phyloP scores from a whole-genome alignment of 2,797 vertebrate species.

The Tinamus major region DNA sequence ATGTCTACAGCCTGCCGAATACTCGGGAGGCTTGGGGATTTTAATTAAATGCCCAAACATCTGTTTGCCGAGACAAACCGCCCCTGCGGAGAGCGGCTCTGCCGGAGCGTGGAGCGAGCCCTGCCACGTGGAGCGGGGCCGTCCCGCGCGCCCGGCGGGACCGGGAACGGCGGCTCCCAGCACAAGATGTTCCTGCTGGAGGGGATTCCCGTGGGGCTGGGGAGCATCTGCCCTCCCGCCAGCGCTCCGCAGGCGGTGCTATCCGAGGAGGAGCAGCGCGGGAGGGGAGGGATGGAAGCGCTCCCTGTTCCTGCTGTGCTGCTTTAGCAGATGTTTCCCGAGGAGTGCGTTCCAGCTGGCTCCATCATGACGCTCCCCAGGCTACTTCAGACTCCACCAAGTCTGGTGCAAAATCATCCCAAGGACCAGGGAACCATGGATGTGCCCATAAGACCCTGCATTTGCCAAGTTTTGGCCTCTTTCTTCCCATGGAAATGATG shows the following conservation, averaged over 20 bases:
- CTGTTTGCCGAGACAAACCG: not conserved
- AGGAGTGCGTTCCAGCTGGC: conserved; percentile 20
- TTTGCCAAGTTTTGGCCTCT: not conserved
- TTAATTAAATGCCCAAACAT: not conserved
- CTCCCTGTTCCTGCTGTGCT: not conserved
- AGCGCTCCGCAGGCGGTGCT: not conserved
- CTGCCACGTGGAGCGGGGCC: not conserved
- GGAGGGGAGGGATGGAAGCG: not conserved
- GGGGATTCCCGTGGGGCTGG: not conserved
- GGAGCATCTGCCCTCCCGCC: not conserved
- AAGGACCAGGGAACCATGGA: not conserved
- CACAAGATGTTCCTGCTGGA: not conserved
- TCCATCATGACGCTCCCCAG: not conserved
- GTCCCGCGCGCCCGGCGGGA: not conserved
- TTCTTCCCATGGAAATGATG: not conserved
- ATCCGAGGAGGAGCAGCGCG: not conserved
- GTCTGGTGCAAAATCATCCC: not conserved
- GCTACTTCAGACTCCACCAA: not conserved
- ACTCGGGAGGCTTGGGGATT: not conserved
- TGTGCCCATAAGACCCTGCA: not conserved
- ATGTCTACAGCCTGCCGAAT: not conserved
- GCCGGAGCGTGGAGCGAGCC: not conserved
- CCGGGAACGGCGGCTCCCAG: not conserved
- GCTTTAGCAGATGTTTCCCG: conserved; percentile 49
- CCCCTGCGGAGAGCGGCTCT: not conserved